Conservation (phyloP, 2,888 invertebrate genomes). For the Tiphia femorata region DNA sequence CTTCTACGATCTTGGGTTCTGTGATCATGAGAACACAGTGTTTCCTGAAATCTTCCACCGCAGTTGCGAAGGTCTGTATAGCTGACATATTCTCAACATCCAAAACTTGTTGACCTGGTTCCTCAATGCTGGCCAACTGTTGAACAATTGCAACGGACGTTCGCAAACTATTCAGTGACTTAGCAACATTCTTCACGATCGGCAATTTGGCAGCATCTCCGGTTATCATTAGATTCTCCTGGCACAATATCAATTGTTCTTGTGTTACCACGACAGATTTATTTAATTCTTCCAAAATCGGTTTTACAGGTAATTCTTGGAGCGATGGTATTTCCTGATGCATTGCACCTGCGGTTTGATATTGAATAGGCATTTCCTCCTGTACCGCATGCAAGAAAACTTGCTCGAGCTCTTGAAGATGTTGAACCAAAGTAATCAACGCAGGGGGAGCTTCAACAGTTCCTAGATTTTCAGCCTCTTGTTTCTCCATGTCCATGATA, state of each 20-base stretch:
- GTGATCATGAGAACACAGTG: slow-evolving; percentile 33
- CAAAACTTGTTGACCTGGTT: slow-evolving; percentile 40
- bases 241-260: slow-evolving; percentile 17
- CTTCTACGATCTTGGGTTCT: slow-evolving; percentile 24
- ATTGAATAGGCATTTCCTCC: slow-evolving; percentile 1
- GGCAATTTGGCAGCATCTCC: slow-evolving; percentile 10
- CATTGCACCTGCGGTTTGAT: neutral
- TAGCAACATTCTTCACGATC: slow-evolving; percentile 24
- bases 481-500: too few relatives aligned
- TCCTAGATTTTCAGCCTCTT: neutral
- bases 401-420: slow-evolving; percentile 29
- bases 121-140: slow-evolving; percentile 34
- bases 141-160: slow-evolving; percentile 38
- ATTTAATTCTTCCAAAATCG: slow-evolving; percentile 27
- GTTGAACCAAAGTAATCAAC: slow-evolving; percentile 27
- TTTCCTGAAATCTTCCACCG: slow-evolving; percentile 55
- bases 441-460: slow-evolving; percentile 3
- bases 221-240: slow-evolving; percentile 6
- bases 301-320: slow-evolving; percentile 27
- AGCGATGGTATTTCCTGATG: slow-evolving; percentile 1
- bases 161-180: slow-evolving; percentile 38
- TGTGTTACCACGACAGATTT: slow-evolving; percentile 23
- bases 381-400: slow-evolving; percentile 24
- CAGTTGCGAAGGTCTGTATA: slow-evolving; percentile 55
- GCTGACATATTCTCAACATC: slow-evolving; percentile 42